Evolutionary conservation across 64 coral and sea anemone genomes (phyloP).

Genomic region (Actinia tenebrosa): DNA sequence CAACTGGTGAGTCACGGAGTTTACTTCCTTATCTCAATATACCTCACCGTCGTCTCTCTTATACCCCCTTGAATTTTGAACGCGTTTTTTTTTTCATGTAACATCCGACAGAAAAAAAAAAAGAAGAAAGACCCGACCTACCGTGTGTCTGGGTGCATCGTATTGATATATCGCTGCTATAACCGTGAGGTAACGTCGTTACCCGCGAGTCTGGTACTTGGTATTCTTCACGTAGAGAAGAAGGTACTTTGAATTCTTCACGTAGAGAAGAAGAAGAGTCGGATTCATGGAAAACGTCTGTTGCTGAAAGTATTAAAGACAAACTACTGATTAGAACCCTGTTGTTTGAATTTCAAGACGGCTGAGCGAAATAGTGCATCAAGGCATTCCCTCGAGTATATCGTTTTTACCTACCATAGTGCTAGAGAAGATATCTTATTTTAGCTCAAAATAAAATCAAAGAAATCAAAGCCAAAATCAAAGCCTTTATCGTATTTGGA

Average conservation of each 20-base stretch:
- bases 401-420: no score
- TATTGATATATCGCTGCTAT: neutral
- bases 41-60: neutral
- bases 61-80: no score
- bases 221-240: slow-evolving; percentile 34
- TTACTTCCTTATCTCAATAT: neutral
- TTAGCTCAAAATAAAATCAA: no score
- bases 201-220: slow-evolving; percentile 13
- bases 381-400: no score
- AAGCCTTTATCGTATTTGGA: no score
- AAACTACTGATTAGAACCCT: neutral
- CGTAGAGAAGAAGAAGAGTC: slow-evolving; percentile 33
- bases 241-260: slow-evolving; percentile 18
- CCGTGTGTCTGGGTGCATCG: neutral
- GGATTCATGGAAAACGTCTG: slow-evolving; percentile 40
- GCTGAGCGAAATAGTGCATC: no score
- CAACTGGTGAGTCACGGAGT: neutral
- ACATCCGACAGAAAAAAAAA: no score
- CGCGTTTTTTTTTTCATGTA: no score
- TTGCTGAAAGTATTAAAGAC: neutral
- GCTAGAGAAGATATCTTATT: no score
- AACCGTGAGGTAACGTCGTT: slow-evolving; percentile 16
- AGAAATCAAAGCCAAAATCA: no score
- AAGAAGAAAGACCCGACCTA: neutral
- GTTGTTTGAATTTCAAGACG: neutral